Evolutionary conservation across 1,140 invertebrate species (phyloP), one percentile per base, ranked within the genome.

Genomic region (Hyphantria cunea): DNA sequence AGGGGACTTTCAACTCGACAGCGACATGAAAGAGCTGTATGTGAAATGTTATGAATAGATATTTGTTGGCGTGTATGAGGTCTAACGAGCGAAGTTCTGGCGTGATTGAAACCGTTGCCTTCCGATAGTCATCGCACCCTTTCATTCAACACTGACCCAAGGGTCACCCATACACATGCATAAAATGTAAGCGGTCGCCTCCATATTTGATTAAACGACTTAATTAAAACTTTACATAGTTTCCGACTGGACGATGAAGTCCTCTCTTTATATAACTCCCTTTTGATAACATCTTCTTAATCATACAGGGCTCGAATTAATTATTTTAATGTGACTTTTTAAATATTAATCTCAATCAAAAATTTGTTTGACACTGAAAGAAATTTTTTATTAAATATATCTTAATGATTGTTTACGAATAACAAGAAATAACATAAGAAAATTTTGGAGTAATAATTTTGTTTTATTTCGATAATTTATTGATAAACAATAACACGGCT

Each of bases 81-180:
- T 66, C 64, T 74, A 76, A 72, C 70, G 72, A 74, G 67, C 70
- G 60, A 82, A 84, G 73, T 82, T 80, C 70, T 72, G 72, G 68
- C 77, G 72, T 76, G 78, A 84, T 84, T 84, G 82, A 84, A 85
- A 82, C 76, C 76, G 68, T 67, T 53, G 55, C 72, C 68, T 61
- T 66, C 68, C 67, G 79, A 86, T 86, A 81, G 73, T 72, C 80
- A 82, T 83, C 79, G 68, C 64, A 53, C 74, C 82, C 74, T 82
- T 81, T 75, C 66, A 75, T 65, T 65, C 65, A 67, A 66, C 58
- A 66, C 70, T 73, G 70, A 80, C 74, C 74, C 74, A 64, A 64
- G 54, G 47, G 15, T 50, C 53, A 69, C 67, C 65, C 76, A 68
- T 72, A 66, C 72, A 74, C 8, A 48, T 3, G 17, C 17, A 49